phyloP scores from a whole-genome alignment of 2,113 vertebrate species.

The Furnarius figulus region DNA sequence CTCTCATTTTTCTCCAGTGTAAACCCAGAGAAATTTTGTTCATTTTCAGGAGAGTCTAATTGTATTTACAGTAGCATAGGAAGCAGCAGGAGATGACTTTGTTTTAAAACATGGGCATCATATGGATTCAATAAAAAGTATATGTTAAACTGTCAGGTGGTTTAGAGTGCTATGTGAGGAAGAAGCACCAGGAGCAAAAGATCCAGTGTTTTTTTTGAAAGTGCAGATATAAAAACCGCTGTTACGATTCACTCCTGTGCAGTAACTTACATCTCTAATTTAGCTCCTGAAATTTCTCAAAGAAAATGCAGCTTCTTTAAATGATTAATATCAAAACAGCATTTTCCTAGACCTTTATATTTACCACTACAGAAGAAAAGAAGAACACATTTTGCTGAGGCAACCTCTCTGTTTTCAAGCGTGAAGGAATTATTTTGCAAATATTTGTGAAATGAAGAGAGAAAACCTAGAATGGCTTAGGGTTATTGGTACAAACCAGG shows the following conservation, averaged over 20 bases:
- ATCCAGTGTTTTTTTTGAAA: not conserved
- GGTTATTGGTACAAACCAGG: constrained; percentile 15
- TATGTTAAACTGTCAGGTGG: not conserved
- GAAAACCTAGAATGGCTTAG: not conserved
- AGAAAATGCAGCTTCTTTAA: not conserved
- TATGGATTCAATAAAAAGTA: not conserved
- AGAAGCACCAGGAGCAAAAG: not conserved
- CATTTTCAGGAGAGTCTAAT: not conserved
- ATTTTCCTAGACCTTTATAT: not conserved
- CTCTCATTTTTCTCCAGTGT: not conserved
- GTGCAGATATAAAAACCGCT: not conserved
- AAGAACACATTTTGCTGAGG: not conserved
- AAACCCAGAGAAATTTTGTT: not conserved
- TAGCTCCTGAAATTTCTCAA: not conserved
- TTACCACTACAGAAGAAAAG: not conserved
- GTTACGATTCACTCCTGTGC: not conserved
- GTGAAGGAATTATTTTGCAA: constrained; percentile 16
- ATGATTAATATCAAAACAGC: not conserved
- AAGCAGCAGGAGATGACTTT: not conserved
- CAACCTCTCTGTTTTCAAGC: not conserved
- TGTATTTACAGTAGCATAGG: not conserved
- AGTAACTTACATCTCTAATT: not conserved
- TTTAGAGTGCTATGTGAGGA: not conserved
- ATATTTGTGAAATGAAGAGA: constrained; percentile 1
- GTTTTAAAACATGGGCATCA: not conserved